Conservation (phyloP, 2,888 invertebrate genomes). For the Tetragonula carbonaria region DNA sequence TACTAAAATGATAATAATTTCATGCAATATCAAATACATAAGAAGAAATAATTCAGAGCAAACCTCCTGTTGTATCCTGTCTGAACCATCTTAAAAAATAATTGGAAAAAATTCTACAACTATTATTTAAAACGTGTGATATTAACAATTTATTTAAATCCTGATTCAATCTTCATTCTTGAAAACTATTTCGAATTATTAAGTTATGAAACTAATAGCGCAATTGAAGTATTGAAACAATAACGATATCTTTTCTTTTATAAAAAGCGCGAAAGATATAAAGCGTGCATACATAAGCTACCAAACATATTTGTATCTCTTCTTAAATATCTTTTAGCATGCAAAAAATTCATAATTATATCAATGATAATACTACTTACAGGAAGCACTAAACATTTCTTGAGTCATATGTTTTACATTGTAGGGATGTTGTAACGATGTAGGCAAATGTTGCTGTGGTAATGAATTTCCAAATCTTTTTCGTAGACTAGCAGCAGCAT, state of each 20-base stretch:
- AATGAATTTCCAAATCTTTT: constrained; percentile 81
- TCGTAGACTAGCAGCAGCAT: constrained; percentile 75
- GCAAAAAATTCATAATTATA: not conserved
- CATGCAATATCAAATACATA: constrained; percentile 45
- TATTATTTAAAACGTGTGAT: constrained; percentile 10
- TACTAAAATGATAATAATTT: constrained; percentile 70
- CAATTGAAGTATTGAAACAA: not conserved
- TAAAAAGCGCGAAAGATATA: not conserved
- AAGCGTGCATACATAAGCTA: not conserved
- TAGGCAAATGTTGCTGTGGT: constrained; percentile 77
- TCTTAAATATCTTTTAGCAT: not conserved
- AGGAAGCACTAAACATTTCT: constrained; percentile 84
- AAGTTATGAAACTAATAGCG: not conserved
- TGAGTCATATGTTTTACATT: constrained; percentile 82
- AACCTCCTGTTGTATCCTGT: constrained; percentile 28
- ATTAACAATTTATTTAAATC: not conserved
- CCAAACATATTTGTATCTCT: not conserved
- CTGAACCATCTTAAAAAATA: constrained; percentile 5
- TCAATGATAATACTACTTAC: constrained; percentile 75
- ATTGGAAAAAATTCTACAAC: constrained; percentile 8
- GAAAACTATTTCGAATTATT: not conserved
- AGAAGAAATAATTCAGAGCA: constrained; percentile 22
- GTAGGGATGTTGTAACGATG: constrained; percentile 81
- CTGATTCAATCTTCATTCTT: not conserved
- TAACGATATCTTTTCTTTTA: not conserved